Conservation (phyloP, 2,797 vertebrate species). For the Falco columbarius region DNA sequence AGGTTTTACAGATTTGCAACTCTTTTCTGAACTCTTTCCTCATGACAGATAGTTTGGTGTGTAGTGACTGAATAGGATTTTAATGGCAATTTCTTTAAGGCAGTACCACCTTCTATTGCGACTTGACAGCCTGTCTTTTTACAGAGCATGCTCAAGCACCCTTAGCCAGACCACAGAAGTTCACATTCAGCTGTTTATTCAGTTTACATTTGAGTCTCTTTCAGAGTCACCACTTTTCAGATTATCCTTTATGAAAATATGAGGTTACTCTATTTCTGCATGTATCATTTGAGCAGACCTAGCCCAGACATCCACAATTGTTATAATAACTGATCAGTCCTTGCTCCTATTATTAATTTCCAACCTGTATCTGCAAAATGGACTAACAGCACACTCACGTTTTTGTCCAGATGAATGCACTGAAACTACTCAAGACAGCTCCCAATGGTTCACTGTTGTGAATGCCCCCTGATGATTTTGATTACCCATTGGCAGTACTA, state of each 20-base stretch:
- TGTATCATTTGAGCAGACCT: not conserved
- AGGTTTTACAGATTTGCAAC: not conserved
- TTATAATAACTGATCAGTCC: not conserved
- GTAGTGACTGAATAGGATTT: not conserved
- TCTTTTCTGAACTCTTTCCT: not conserved
- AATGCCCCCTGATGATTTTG: not conserved
- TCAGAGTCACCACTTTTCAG: not conserved
- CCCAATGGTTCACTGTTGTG: not conserved
- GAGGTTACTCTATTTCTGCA: not conserved
- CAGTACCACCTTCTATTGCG: not conserved
- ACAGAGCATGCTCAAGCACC: not conserved
- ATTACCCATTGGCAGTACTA: not conserved
- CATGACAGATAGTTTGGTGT: not conserved
- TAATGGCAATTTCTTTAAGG: not conserved
- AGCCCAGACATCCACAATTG: not conserved
- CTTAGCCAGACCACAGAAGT: not conserved
- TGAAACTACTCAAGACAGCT: not conserved
- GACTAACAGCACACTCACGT: not conserved
- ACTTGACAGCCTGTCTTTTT: not conserved
- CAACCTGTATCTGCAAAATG: not conserved
- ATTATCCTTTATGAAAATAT: not conserved
- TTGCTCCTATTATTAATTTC: not conserved
- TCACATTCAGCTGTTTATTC: not conserved
- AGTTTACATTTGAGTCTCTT: not conserved
- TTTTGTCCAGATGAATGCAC: not conserved